Evolutionary conservation across 2,113 vertebrate species (phyloP).

Genomic region (Dascyllus trimaculatus): DNA sequence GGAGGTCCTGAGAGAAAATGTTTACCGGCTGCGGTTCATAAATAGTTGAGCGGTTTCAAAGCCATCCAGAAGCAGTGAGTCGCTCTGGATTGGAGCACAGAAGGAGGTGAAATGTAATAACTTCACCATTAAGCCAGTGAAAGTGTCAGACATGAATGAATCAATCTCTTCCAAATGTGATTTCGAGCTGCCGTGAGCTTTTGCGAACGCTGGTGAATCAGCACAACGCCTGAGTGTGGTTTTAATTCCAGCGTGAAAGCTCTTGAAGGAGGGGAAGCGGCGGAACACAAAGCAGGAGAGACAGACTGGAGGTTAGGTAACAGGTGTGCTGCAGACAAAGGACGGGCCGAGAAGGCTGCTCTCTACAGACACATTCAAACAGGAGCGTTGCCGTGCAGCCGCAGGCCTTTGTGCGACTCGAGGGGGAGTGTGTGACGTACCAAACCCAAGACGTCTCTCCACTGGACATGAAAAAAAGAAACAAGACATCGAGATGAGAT

Average conservation of each 20-base stretch:
- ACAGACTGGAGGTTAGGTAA: conserved; percentile 50
- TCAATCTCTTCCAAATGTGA: background rate
- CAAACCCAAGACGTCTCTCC: conserved; percentile 97
- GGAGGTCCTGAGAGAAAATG: conserved; percentile 71
- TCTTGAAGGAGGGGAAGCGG: conserved; percentile 27
- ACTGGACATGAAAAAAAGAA: conserved; percentile 92
- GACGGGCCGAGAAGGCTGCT: conserved; percentile 6
- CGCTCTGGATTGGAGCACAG: conserved; percentile 81
- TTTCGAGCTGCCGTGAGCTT: background rate
- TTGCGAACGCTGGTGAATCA: background rate
- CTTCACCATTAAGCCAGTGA: conserved; percentile 3
- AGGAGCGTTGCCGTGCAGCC: conserved; percentile 30
- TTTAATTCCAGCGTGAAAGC: conserved; percentile 14
- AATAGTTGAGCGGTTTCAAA: conserved; percentile 83
- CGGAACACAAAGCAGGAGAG: conserved; percentile 38
- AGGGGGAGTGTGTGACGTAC: conserved; percentile 87
- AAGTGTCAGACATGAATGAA: background rate
- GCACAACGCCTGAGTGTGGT: background rate
- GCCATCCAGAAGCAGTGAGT: conserved; percentile 83
- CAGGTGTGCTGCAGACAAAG: conserved; percentile 67
- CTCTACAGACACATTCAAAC: conserved; percentile 16
- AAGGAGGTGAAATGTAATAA: conserved; percentile 38
- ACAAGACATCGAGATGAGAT: conserved; percentile 77
- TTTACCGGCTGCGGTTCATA: conserved; percentile 82
- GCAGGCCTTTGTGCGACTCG: conserved; percentile 36